These are phyloP conservation scores for Tyto alba DNA, from an alignment of 2,113 vertebrate species.

Conservation along the genomic window DNA sequence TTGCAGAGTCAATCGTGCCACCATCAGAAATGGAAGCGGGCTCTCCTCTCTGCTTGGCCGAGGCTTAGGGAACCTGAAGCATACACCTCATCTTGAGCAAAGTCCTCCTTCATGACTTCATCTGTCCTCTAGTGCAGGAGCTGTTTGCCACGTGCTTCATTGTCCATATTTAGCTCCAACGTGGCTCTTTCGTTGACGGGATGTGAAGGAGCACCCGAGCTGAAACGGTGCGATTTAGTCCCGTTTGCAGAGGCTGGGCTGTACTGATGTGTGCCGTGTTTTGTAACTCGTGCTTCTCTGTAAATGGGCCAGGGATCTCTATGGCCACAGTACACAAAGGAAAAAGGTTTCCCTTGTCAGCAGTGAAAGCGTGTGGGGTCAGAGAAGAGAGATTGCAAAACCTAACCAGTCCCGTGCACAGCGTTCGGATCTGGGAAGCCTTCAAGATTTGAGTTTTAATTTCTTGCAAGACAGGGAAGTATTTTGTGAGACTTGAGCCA, in stretches of 20 bases:
- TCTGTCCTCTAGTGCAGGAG: background rate
- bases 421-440: background rate
- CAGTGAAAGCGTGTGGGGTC: background rate
- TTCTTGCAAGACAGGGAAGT: background rate
- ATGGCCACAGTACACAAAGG: background rate
- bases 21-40: accelerated
- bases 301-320: background rate
- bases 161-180: accelerated
- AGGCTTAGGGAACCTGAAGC: background rate
- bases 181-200: accelerated
- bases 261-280: background rate
- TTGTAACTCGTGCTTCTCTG: background rate
- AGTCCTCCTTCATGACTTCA: background rate
- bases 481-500: background rate
- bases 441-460: background rate
- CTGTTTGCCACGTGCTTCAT: background rate
- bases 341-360: background rate
- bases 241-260: background rate
- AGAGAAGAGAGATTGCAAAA: background rate
- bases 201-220: accelerated
- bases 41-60: background rate
- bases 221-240: background rate
- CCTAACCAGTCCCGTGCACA: background rate
- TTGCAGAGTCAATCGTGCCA: background rate
- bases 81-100: accelerated